Evolutionary conservation across 2,888 invertebrate species (phyloP), one percentile per base, ranked within the genome.

Genomic region (Callimorpha dominula): DNA sequence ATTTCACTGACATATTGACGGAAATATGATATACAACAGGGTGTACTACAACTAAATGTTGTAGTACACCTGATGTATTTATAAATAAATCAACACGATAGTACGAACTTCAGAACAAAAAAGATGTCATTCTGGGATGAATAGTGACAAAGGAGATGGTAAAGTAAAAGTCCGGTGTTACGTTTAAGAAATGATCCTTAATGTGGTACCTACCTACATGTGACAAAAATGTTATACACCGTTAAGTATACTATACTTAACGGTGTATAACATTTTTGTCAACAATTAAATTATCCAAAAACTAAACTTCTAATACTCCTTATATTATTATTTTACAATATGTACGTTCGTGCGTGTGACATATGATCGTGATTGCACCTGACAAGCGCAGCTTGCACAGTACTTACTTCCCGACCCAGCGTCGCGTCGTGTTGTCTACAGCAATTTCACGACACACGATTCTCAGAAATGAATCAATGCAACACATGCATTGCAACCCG

Each of bases 381-480:
- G 92, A 90, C 86, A 65, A 77, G 73, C 68, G 76, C 74, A 68
- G 72, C 52, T 74, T 69, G 17, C 77, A 46, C 9, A 74, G 78
- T 77, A 77, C 78, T 72, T 75, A 79, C 83, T 77, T 78, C 74
- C 78, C 78, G 80, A 71, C 77, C 70, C 76, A 73, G 73, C 77
- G 78, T 68, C 81, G 77, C 89, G 89, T 85, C 90, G 86, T 85
- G 81, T 87, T 87, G 91, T 91, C 91, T 91, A 86, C 88, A 85
- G 84, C 85, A 85, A 87, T 88, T 88, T 89, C 85, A 85, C 87
- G 88, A 86, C 85, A 82, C 82, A 81, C 82, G 82, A 79, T 91
- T 94, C 94, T 87, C 66, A 87, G 94, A 94, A 94, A 74, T 83
- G 86, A 87, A 87, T 89, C 87, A 86, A 87, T 89, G 88, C 88